Conservation (phyloP, 2,888 invertebrate genomes). For the Orthonychiurus folsomi region DNA sequence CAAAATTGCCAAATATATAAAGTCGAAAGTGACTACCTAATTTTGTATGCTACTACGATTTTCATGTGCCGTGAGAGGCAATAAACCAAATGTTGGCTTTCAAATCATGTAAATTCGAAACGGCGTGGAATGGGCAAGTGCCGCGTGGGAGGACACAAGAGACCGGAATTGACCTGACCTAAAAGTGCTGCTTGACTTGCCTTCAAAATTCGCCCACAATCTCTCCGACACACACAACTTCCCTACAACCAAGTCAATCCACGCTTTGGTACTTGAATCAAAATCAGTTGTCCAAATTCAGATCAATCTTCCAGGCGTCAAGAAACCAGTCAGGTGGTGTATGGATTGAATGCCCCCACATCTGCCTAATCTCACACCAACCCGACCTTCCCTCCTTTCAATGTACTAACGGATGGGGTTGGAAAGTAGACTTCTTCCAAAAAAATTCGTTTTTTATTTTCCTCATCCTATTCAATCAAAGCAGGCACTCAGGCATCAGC, state of each 20-base stretch:
- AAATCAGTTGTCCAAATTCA: background rate
- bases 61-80: background rate
- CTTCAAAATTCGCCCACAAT: background rate
- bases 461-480: background rate
- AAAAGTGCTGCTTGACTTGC: background rate
- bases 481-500: background rate
- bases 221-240: background rate
- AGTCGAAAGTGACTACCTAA: background rate
- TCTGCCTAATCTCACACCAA: background rate
- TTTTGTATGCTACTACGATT: no score
- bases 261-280: background rate
- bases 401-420: no score
- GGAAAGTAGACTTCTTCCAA: background rate
- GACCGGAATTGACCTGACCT: background rate
- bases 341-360: background rate
- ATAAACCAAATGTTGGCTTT: conserved; percentile 1
- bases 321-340: background rate
- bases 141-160: background rate
- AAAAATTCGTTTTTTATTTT: background rate
- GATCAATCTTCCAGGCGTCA: background rate
- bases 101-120: conserved; percentile 1
- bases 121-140: background rate
- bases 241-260: background rate
- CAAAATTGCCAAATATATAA: background rate
- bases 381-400: background rate